Conservation (phyloP, 2,888 invertebrate species). For the Clistopyga incitator region DNA sequence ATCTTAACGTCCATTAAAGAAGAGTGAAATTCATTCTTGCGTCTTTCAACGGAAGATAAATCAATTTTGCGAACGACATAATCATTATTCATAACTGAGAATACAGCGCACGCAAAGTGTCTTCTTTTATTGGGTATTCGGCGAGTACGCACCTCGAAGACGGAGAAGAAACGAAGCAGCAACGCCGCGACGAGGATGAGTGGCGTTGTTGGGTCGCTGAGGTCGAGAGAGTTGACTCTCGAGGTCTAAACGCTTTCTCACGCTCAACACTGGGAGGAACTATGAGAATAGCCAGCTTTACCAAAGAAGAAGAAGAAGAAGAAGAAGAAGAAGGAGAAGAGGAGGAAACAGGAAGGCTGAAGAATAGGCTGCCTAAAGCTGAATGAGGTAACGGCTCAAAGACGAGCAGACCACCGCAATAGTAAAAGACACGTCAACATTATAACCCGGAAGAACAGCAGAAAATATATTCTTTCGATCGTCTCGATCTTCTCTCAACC, state of each 20-base stretch:
- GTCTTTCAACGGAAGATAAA: conserved; percentile 44
- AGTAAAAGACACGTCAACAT: conserved; percentile 38
- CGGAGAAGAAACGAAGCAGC: conserved; percentile 2
- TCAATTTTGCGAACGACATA: conserved; percentile 34
- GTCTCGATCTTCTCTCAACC: neutral
- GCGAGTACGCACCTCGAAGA: conserved; percentile 31
- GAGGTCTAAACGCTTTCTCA: conserved; percentile 64
- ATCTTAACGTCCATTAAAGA: conserved; percentile 7
- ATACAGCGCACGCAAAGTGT: conserved; percentile 8
- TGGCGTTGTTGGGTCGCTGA: conserved; percentile 61
- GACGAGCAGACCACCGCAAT: conserved; percentile 43
- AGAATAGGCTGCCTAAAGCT: conserved; percentile 45
- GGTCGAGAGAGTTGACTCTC: conserved; percentile 62
- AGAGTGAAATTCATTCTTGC: conserved; percentile 16
- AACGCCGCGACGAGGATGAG: conserved; percentile 54
- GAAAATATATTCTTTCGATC: neutral
- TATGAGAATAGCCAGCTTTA: conserved; percentile 19
- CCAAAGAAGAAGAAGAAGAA: conserved; percentile 23
- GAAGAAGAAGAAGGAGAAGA: conserved; percentile 28
- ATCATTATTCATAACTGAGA: conserved; percentile 50
- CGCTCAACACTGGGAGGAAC: conserved; percentile 34
- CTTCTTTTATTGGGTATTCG: conserved; percentile 43
- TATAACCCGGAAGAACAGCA: conserved; percentile 12
- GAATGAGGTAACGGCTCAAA: conserved; percentile 47
- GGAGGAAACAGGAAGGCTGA: neutral